Evolutionary conservation across 2,888 invertebrate genomes (phyloP).

Genomic region (Rhogogaster chlorosoma): DNA sequence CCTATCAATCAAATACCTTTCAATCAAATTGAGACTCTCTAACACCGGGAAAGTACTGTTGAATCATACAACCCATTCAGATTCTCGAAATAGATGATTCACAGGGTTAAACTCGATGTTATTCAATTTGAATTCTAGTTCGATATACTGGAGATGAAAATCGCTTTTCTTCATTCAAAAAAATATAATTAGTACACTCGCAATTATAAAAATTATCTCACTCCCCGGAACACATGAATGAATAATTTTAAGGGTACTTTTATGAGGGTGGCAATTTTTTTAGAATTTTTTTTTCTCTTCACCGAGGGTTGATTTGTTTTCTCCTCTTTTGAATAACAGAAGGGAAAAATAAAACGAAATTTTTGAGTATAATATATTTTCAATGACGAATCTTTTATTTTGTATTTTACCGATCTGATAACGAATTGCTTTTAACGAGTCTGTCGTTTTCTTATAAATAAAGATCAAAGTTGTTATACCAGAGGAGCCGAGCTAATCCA

Average conservation of each 20-base stretch:
- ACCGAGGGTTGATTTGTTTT: neutral
- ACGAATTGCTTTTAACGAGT: slow-evolving; percentile 8
- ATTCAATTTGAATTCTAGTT: neutral
- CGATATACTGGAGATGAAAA: too few species aligned
- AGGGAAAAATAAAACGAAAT: neutral
- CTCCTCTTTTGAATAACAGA: neutral
- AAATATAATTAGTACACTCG: too few species aligned
- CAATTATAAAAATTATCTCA: too few species aligned
- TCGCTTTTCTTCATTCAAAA: too few species aligned
- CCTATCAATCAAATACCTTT: slow-evolving; percentile 22
- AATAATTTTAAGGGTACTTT: too few species aligned
- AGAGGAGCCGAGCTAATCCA: slow-evolving; percentile 3
- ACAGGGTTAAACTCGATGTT: neutral
- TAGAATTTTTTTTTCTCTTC: neutral
- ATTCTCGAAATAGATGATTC: neutral
- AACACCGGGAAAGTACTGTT: neutral
- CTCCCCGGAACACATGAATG: too few species aligned
- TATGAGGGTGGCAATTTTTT: neutral
- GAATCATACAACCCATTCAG: neutral
- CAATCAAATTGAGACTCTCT: neutral
- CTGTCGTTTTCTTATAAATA: slow-evolving; percentile 7
- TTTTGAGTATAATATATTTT: neutral
- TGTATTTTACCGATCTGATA: neutral
- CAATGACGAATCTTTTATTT: neutral
- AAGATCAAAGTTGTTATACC: slow-evolving; percentile 14